phyloP scores from a whole-genome alignment of 2,888 invertebrate species.

The Leucophenga maculata region DNA sequence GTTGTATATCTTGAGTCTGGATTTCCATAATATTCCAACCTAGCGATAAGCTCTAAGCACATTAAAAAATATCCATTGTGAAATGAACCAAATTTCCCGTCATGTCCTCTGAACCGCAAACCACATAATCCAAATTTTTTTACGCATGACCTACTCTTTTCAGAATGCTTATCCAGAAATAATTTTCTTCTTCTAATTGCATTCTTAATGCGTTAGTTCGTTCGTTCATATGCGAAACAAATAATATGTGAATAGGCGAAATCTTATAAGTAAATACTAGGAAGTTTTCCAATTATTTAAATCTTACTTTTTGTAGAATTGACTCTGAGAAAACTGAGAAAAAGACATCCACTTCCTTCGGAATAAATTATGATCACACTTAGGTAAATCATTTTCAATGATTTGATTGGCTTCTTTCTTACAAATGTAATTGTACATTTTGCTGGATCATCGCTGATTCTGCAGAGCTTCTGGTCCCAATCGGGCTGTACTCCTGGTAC shows the following conservation, averaged over 20 bases:
- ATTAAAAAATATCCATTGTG: not conserved
- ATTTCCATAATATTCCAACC: not conserved
- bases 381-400: constrained; percentile 32
- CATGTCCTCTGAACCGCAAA: too few species aligned
- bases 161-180: too few species aligned
- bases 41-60: too few species aligned
- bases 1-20: not conserved
- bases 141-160: not conserved
- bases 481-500: constrained; percentile 23
- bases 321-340: constrained; percentile 1
- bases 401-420: constrained; percentile 28
- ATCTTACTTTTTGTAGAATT: not conserved
- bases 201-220: not conserved
- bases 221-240: not conserved
- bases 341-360: not conserved
- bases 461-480: constrained; percentile 28
- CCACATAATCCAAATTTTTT: not conserved
- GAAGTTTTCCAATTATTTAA: not conserved
- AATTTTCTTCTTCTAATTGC: not conserved
- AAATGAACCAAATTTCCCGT: not conserved
- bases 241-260: constrained; percentile 10
- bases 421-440: constrained; percentile 23
- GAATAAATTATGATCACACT: constrained; percentile 16
- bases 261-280: constrained; percentile 2
- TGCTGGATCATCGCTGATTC: constrained; percentile 34